Evolutionary conservation across 2,797 vertebrate genomes (phyloP), one percentile per base, ranked within the genome.

Genomic region (Paguma larvata): DNA sequence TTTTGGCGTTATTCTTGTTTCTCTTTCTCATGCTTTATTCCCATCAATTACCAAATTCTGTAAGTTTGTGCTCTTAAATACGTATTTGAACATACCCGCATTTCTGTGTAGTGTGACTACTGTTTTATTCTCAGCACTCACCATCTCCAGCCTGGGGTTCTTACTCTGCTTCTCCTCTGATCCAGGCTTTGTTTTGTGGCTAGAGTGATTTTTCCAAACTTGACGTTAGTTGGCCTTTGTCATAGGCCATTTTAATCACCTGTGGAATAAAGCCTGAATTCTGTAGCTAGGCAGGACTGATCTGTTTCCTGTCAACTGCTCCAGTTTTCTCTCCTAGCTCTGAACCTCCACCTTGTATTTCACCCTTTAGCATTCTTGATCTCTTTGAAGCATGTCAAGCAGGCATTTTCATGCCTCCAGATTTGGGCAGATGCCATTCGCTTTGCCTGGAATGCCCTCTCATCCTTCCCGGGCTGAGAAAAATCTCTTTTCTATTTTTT

Each of bases 221-320:
- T 84, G 63, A 80, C 72, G 78, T 46, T 62, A 48, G 32, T 41
- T 67, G 19, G 41, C 30, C 38, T 84, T 78, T 67, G 21, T 77
- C 79, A 25, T 25, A n/a, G n/a, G 56, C 92, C 56, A 82, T 80
- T 62, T 56, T 79, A 30, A 67, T 53, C 34, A 59, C 27, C 44
- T 78, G 8, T 27, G 84, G 48, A 79, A 38, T 46, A 38, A 90
- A 84, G 59, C 32, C 67, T 94, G 89, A 88, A 23, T 73, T 95
- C 41, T 38, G 0, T 51, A 72, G 73, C 62, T 63, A 51, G 41
- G 18, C n/a, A 3, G 68, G 67, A 34, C 19, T 38, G 46, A n/a
- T 85, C 53, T 72, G 34, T 89, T 56, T 72, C 32, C 53, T 85
- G 27, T 13, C 38, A 82, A 2, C 5, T 1, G 3, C 23, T 72